phyloP scores from a whole-genome alignment of 2,113 vertebrate genomes.

The Dromas ardeola region DNA sequence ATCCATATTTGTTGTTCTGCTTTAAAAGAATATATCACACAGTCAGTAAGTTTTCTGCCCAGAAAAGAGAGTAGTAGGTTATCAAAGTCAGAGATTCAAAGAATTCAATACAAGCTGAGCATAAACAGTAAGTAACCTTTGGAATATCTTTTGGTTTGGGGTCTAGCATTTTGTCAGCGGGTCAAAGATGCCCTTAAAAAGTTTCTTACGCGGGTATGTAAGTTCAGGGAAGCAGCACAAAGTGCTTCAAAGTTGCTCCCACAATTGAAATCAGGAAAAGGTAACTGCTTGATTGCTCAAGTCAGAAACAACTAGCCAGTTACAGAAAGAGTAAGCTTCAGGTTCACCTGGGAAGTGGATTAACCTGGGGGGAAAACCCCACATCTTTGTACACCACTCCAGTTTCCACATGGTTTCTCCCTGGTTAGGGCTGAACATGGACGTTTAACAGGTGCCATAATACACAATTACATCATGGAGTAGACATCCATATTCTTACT shows the following conservation, averaged over 20 bases:
- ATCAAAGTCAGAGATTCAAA: neutral
- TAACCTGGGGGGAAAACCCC: neutral
- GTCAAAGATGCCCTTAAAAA: neutral
- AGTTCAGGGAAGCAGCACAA: neutral
- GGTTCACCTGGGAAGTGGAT: neutral
- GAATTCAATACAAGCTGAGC: neutral
- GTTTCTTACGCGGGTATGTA: accelerated
- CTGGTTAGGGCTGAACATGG: neutral
- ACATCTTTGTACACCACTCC: accelerated
- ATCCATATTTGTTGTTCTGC: neutral
- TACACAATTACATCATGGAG: accelerated
- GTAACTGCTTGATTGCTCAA: neutral
- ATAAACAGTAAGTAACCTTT: slow-evolving; percentile 1
- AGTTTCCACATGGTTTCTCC: neutral
- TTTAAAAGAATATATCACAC: neutral
- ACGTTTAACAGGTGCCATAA: accelerated
- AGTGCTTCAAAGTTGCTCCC: neutral
- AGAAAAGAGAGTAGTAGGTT: neutral
- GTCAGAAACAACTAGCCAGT: neutral
- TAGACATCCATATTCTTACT: accelerated
- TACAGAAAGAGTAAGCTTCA: neutral
- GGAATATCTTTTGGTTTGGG: neutral
- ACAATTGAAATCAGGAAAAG: neutral
- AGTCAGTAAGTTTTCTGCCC: neutral
- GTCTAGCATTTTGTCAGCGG: neutral